These are phyloP conservation scores for Plutella xylostella DNA, from an alignment of 2,888 invertebrate species.

Conservation along the genomic window DNA sequence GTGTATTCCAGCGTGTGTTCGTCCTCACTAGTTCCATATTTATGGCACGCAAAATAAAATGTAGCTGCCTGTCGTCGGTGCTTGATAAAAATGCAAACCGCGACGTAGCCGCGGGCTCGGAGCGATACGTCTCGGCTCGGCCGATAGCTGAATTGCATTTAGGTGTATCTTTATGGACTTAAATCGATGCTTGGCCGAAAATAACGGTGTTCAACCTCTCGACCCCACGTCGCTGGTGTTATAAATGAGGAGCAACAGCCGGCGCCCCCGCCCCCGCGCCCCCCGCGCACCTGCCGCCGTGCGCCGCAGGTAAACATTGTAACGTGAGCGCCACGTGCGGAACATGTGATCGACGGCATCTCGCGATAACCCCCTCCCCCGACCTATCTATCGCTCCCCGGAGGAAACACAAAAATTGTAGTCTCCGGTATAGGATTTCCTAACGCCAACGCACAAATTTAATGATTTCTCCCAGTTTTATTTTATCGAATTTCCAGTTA, in stretches of 20 bases:
- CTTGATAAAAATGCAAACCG: slow-evolving; percentile 67
- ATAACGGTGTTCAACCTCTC: background rate
- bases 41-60: slow-evolving; percentile 66
- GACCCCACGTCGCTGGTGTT: too few relatives aligned
- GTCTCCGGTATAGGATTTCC: slow-evolving; percentile 17
- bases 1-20: slow-evolving; percentile 47
- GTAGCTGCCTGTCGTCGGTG: slow-evolving; percentile 52
- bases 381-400: background rate
- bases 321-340: slow-evolving; percentile 61
- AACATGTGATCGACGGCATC: slow-evolving; percentile 38
- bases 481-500: slow-evolving; percentile 64
- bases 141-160: background rate
- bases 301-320: slow-evolving; percentile 65
- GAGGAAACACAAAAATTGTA: slow-evolving; percentile 1
- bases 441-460: slow-evolving; percentile 43
- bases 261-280: too few relatives aligned
- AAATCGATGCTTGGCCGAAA: background rate
- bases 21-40: slow-evolving; percentile 57
- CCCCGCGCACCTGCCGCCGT: slow-evolving; percentile 55
- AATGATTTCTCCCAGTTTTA: slow-evolving; percentile 64
- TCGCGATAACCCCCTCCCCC: background rate
- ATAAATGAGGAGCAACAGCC: too few relatives aligned
- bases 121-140: background rate
- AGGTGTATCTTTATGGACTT: background rate
- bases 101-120: slow-evolving; percentile 46